A percentile compares a stretch with the other conserved stretches of the same genome.
These are phyloP conservation scores for Colostygia pectinataria DNA, from an alignment of 2,888 invertebrate genomes.

Conservation along the genomic window DNA sequence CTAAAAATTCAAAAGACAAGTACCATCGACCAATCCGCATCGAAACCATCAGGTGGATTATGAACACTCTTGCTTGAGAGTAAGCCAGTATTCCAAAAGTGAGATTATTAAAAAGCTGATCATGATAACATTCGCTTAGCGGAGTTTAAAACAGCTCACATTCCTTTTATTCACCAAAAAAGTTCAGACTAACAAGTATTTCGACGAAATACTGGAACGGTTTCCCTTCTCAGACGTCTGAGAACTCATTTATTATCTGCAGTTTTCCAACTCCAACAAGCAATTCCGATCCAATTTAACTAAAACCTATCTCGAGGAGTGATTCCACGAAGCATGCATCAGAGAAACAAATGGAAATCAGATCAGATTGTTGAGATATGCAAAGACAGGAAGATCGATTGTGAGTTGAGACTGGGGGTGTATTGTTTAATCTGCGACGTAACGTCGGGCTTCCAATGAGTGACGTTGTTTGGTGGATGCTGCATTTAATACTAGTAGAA, in stretches of 20 bases:
- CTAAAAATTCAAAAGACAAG: too few relatives aligned
- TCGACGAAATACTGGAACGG: not conserved
- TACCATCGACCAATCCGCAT: too few relatives aligned
- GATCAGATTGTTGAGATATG: slow-evolving; percentile 23
- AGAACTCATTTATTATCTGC: slow-evolving; percentile 10
- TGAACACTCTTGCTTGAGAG: too few relatives aligned
- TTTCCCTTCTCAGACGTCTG: not conserved
- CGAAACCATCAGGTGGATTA: too few relatives aligned
- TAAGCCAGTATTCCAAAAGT: too few relatives aligned
- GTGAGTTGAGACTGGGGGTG: slow-evolving; percentile 1
- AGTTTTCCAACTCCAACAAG: slow-evolving; percentile 5
- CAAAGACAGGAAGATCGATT: slow-evolving; percentile 20
- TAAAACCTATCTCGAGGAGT: slow-evolving; percentile 17
- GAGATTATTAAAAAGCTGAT: too few relatives aligned
- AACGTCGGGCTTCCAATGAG: slow-evolving; percentile 11
- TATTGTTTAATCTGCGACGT: slow-evolving; percentile 5
- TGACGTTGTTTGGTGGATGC: not conserved
- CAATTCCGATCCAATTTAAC: slow-evolving; percentile 19
- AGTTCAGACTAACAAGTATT: too few relatives aligned
- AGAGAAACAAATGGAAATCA: slow-evolving; percentile 21
- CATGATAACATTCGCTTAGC: too few relatives aligned
- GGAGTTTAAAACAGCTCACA: too few relatives aligned
- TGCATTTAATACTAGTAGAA: too few relatives aligned
- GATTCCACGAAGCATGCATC: slow-evolving; percentile 18
- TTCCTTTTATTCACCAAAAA: not conserved